Base-by-base conservation (phyloP, 2,888 invertebrate species). In the Tenthredo mesomela region DNA sequence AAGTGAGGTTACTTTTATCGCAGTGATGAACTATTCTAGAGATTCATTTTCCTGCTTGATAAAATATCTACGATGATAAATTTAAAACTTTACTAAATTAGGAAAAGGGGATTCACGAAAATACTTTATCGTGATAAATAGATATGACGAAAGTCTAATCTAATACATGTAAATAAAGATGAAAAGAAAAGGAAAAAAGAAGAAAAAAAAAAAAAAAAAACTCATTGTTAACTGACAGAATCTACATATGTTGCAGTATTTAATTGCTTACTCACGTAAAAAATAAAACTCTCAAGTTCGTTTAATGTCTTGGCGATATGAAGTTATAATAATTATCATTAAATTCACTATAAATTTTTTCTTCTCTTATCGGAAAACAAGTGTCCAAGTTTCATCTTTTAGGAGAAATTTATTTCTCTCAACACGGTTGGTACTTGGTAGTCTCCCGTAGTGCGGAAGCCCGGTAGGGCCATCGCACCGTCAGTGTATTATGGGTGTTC, bases 311-410 rank as follows among this genome's bases (percentile, higher is more conserved):
- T n/a, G 12, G 77, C 50, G 29, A 77, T 50, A 25, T 54, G 25
- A 29, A 29, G 6, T n/a, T n/a, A n/a, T 29, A 33, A 25, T 7
- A 61, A 21, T 37, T 61, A 43, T 21, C 25, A 61, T 40, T 15
- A 61, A 61, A n/a, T 61, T 37, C 15, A 80, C 80, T 37, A 58
- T 80, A 61, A 80, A 80, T 61, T 80, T 80, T n/a, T 18, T 37
- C 21, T 18, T 77, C 4, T 61, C 61, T 18, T 21, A n/a, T 40
- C 50, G 47, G 40, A 58, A 80, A 61, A 61, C 61, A 80, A 80
- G 61, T 80, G 37, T 80, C 58, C 80, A 80, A 80, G 61, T 80
- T 80, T 80, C 80, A 58, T 80, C 58, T 61, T 80, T 80, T 21
- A 4, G 71, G n/a, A 73, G 43, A 73, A 43, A 73, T 40, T 40